These are phyloP conservation scores for Trichonephila clavata DNA, from an alignment of 1,140 invertebrate species.

Conservation along the genomic window DNA sequence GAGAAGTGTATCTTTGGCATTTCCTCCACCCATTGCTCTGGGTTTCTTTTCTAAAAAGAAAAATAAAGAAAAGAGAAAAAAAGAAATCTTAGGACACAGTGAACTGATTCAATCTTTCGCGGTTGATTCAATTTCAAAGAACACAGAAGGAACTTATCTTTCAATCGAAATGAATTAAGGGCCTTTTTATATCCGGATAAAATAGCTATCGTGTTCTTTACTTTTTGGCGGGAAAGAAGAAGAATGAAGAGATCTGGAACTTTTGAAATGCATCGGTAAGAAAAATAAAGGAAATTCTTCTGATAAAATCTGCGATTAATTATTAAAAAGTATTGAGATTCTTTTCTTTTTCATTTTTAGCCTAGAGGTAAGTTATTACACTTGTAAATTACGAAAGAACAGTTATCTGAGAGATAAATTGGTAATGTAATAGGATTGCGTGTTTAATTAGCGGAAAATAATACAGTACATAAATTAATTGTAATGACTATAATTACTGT, in stretches of 20 bases:
- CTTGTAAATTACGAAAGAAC: too few species aligned
- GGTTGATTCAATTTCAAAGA: slow-evolving; percentile 54
- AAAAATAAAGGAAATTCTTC: too few species aligned
- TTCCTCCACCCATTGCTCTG: not conserved
- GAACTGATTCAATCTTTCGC: slow-evolving; percentile 45
- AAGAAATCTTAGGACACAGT: not conserved
- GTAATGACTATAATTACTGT: too few species aligned
- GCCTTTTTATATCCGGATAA: slow-evolving; percentile 9
- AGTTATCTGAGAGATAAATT: too few species aligned
- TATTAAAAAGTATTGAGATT: too few species aligned
- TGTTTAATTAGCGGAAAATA: too few species aligned
- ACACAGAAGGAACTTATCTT: slow-evolving; percentile 44
- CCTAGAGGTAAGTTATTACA: too few species aligned
- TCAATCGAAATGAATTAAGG: slow-evolving; percentile 52
- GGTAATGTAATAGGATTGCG: too few species aligned
- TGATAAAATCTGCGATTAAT: too few species aligned
- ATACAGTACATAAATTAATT: too few species aligned
- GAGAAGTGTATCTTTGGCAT: not conserved
- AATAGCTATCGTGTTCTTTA: not conserved
- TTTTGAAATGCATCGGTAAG: too few species aligned
- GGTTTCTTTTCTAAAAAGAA: not conserved
- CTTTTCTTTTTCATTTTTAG: too few species aligned
- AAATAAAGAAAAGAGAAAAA: not conserved
- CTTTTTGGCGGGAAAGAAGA: not conserved
- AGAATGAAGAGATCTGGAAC: not conserved